Base-by-base conservation (phyloP, 1,140 invertebrate species). In the Drosophila micromelanica region DNA sequence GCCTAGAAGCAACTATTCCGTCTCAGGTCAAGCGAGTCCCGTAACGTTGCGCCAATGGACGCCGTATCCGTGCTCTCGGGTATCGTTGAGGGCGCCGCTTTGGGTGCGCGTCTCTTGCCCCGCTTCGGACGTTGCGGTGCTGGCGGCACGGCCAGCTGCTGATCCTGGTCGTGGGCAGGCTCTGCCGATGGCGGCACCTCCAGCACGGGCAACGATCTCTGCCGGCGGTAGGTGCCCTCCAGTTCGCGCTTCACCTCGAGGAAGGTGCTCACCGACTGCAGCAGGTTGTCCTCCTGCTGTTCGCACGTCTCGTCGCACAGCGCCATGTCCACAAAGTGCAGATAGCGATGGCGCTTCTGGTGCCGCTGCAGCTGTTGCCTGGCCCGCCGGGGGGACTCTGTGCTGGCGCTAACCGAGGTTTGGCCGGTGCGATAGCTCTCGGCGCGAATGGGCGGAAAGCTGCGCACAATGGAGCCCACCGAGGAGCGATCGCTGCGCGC, bases 161-260 rank as follows among this genome's bases (percentile, higher is more conserved):
- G 38, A 0, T 55, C 17, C 6, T 13, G 11, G 1, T 62, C 13
- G 8, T 23, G n/a, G 0, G 0, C 32, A 5, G 15, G n/a, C 20
- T 51, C n/a, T 5, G 23, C 20, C 4, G 32, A 30, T 1, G 30
- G 27, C 6, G 77, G 38, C 38, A 71, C 35, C 7, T 56, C 35
- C 9, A 86, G 30, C 11, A 49, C 63, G 20, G 84, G 84, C 27
- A 71, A 42, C 0, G 77, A 13, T 15, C 85, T 64, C n/a, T 48
- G 75, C 0, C 71, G 60, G 3, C 51, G 46, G 37, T 72, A 55
- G 0, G 57, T 45, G 8, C 74, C 54, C 43, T 91, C 90, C 15
- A 91, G 38, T 23, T 92, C 86, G 5, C 77, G 80, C 64, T 91
- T 92, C 3, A 92, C 90, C 74, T 92, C 91, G 6, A 92, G 60